A percentile compares a stretch with the other conserved stretches of the same genome.
Evolutionary conservation across 92 coral and sea anemone species (phyloP).

Genomic region (Zoanthus solanderi): DNA sequence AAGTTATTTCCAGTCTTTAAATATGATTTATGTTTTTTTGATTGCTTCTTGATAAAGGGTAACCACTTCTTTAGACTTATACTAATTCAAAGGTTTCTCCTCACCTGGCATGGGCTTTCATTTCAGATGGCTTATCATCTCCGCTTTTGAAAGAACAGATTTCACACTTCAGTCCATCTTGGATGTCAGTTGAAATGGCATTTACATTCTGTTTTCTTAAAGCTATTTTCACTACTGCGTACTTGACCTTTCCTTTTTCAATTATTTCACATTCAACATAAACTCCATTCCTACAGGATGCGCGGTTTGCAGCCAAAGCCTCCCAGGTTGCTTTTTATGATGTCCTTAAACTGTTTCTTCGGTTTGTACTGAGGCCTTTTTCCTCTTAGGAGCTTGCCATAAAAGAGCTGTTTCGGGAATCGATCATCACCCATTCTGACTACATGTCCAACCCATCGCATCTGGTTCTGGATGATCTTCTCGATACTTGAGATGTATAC

Average conservation of each 20-base stretch:
- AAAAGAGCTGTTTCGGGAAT: conserved; percentile 44
- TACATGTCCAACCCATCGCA: conserved; percentile 65
- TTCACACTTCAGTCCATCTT: not conserved
- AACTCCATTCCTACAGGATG: conserved; percentile 11
- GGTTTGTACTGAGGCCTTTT: conserved; percentile 33
- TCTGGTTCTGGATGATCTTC: not conserved
- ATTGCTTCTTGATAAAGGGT: no score
- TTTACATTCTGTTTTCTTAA: not conserved
- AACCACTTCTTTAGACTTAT: no score
- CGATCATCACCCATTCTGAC: conserved; percentile 50
- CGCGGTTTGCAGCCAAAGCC: conserved; percentile 7
- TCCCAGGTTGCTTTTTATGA: conserved; percentile 44
- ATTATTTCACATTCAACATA: not conserved
- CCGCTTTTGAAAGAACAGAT: conserved; percentile 30
- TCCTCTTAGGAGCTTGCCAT: conserved; percentile 37
- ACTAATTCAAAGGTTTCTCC: no score
- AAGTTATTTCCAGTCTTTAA: no score
- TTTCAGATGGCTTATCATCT: not conserved
- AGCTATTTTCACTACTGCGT: not conserved
- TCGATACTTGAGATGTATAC: no score
- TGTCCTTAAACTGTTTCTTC: conserved; percentile 31
- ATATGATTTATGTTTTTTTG: no score
- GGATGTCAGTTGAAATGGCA: not conserved
- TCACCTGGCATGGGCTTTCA: not conserved
- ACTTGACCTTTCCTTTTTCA: not conserved